Conservation (phyloP, 2,888 invertebrate genomes). For the Neelides folsomi region DNA sequence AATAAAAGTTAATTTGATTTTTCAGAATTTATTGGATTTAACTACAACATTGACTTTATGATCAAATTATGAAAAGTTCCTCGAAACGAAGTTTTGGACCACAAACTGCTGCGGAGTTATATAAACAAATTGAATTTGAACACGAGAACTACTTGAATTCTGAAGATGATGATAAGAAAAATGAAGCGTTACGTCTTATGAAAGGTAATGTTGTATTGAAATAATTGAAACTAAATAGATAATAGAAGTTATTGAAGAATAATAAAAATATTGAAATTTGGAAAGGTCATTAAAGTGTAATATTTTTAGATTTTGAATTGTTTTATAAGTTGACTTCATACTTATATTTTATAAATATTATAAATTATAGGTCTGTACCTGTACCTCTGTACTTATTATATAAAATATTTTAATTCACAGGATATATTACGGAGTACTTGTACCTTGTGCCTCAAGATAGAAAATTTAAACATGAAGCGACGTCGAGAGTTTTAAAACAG, state of each 20-base stretch:
- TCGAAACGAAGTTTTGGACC: constrained; percentile 13
- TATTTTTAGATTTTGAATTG: no score
- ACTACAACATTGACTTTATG: no score
- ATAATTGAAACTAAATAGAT: not conserved
- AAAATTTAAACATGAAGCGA: constrained; percentile 64
- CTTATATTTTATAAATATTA: no score
- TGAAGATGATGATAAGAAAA: constrained; percentile 45
- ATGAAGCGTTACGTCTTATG: constrained; percentile 22
- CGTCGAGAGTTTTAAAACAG: constrained; percentile 58
- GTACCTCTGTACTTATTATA: not conserved
- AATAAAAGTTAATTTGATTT: no score
- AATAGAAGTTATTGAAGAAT: not conserved
- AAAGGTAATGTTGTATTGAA: constrained; percentile 14
- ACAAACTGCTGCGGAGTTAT: constrained; percentile 43
- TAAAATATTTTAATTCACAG: constrained; percentile 39
- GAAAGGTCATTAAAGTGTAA: no score
- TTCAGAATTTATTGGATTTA: no score
- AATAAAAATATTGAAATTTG: not conserved
- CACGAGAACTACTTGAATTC: constrained; percentile 67
- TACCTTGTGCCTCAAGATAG: constrained; percentile 62
- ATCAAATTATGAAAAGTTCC: no score
- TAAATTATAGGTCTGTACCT: no score
- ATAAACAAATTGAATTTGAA: constrained; percentile 57
- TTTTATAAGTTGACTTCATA: no score
- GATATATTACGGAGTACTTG: constrained; percentile 62